These are phyloP conservation scores for Phymastichus coffea DNA, from an alignment of 1,140 invertebrate species.

Conservation along the genomic window DNA sequence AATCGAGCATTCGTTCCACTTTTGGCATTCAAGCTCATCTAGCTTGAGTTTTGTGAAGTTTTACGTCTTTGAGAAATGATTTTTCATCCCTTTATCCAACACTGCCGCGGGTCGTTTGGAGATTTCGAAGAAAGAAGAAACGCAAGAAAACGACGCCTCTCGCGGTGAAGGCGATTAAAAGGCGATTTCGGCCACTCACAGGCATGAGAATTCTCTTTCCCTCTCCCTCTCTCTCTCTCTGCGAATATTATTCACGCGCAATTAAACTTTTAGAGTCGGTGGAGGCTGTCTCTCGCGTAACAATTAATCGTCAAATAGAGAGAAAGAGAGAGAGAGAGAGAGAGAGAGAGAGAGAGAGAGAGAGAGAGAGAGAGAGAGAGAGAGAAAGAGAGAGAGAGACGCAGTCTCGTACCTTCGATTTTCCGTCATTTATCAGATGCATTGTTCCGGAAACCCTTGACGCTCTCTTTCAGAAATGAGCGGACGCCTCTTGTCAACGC, in stretches of 20 bases:
- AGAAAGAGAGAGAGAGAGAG: too few species aligned
- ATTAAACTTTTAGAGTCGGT: conserved; percentile 24
- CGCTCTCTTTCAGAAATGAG: conserved; percentile 16
- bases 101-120: conserved; percentile 6
- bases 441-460: conserved; percentile 23
- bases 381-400: too few species aligned
- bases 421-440: conserved; percentile 20
- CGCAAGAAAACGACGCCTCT: conserved; percentile 2
- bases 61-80: conserved; percentile 5
- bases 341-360: too few species aligned
- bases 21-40: neutral
- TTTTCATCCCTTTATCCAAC: conserved; percentile 15
- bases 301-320: conserved; percentile 24
- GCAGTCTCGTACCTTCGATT: neutral
- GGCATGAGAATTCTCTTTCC: conserved; percentile 8
- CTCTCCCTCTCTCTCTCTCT: too few species aligned
- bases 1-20: conserved; percentile 3
- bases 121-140: conserved; percentile 3
- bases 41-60: conserved; percentile 10
- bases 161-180: conserved; percentile 18
- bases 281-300: conserved; percentile 15
- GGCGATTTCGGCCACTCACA: conserved; percentile 5
- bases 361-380: too few species aligned
- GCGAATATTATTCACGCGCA: conserved; percentile 28
- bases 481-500: neutral